These are phyloP conservation scores for Cyprinodon tularosa DNA, from an alignment of 2,113 vertebrate species.

Conservation along the genomic window DNA sequence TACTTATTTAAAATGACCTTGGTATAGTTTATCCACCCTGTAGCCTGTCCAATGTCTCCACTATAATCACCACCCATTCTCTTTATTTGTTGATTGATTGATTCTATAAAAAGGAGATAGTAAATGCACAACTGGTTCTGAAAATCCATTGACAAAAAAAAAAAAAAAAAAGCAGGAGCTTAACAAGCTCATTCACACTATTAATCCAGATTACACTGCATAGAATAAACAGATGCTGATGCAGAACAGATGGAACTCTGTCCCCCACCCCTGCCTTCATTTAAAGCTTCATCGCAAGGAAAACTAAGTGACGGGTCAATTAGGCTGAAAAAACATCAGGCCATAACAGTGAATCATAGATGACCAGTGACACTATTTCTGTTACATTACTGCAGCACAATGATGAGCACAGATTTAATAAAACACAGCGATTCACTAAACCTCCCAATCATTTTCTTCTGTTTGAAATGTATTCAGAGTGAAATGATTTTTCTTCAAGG, in stretches of 20 bases:
- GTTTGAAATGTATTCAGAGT: background rate
- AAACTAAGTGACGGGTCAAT: conserved; percentile 27
- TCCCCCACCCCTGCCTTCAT: conserved; percentile 3
- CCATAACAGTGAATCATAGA: background rate
- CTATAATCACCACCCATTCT: conserved; percentile 3
- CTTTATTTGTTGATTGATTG: background rate
- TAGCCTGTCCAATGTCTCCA: background rate
- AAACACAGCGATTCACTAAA: background rate
- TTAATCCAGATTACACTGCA: conserved; percentile 30
- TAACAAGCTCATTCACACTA: conserved; percentile 14
- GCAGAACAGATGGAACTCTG: conserved; percentile 33
- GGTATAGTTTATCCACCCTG: background rate
- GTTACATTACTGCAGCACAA: too few relatives aligned
- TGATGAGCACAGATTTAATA: background rate
- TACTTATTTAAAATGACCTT: too few relatives aligned
- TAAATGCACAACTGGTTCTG: conserved; percentile 5
- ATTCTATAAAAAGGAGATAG: background rate
- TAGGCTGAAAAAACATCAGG: conserved; percentile 3
- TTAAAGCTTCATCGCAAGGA: conserved; percentile 22
- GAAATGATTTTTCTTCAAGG: conserved; percentile 3
- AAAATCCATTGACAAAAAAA: conserved; percentile 12
- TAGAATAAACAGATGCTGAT: conserved; percentile 30
- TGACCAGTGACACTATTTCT: background rate
- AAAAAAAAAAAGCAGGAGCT: background rate
- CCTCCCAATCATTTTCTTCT: background rate